These are phyloP conservation scores for Choristoneura fumiferana DNA, from an alignment of 1,140 invertebrate genomes.

Conservation along the genomic window DNA sequence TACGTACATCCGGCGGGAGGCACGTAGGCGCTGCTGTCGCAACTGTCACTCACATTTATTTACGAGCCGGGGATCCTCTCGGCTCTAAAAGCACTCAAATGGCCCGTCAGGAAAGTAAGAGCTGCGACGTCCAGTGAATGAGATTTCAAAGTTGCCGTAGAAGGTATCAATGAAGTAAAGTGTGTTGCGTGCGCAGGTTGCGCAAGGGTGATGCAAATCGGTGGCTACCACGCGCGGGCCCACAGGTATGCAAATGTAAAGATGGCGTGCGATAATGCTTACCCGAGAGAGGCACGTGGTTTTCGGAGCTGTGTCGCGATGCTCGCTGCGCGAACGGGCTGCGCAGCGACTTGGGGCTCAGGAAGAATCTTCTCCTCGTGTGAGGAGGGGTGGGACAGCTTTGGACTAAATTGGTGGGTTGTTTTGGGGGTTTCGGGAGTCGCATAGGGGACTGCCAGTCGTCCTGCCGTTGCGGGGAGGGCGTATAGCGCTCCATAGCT, in stretches of 20 bases:
- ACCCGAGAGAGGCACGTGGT: constrained; percentile 83
- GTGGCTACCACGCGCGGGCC: constrained; percentile 55
- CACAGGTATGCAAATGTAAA: constrained; percentile 53
- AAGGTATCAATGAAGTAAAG: constrained; percentile 49
- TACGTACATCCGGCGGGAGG: constrained; percentile 72
- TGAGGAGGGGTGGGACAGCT: constrained; percentile 90
- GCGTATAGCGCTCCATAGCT: constrained; percentile 68
- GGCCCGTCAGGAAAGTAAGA: constrained; percentile 40
- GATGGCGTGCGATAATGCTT: constrained; percentile 61
- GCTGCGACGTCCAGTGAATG: constrained; percentile 45
- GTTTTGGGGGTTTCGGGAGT: constrained; percentile 69
- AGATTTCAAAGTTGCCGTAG: constrained; percentile 36
- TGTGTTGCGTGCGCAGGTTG: constrained; percentile 43
- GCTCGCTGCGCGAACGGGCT: constrained; percentile 82
- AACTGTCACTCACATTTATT: constrained; percentile 67
- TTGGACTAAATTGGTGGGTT: constrained; percentile 74
- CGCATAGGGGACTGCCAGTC: constrained; percentile 67
- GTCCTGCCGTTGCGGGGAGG: constrained; percentile 74
- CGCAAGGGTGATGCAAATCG: constrained; percentile 56
- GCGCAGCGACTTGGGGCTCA: constrained; percentile 86
- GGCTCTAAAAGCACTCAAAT: constrained; percentile 35
- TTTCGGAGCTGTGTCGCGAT: constrained; percentile 70
- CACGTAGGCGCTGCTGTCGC: constrained; percentile 59
- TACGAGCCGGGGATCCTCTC: constrained; percentile 55
- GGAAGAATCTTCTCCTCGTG: constrained; percentile 87